phyloP scores from a whole-genome alignment of 2,113 vertebrate species.

The Benitochromis conjunctus region DNA sequence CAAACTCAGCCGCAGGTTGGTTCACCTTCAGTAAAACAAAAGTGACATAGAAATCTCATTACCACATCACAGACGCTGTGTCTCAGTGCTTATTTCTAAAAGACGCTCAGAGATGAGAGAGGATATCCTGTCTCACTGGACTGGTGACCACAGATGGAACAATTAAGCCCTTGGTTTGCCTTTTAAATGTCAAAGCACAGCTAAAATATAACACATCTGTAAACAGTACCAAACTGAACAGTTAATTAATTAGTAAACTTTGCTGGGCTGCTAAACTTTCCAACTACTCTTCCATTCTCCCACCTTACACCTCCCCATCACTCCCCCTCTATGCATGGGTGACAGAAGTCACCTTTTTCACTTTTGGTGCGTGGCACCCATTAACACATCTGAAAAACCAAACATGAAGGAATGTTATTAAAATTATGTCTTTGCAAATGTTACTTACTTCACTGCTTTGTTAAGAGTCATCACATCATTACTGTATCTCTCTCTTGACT shows the following conservation, averaged over 20 bases:
- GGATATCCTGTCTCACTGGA: constrained; percentile 66
- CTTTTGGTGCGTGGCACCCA: not conserved
- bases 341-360: not conserved
- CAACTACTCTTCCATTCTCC: constrained; percentile 30
- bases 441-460: not conserved
- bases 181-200: constrained; percentile 49
- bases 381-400: not conserved
- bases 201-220: not conserved
- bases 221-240: not conserved
- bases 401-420: not conserved
- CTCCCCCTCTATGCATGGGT: not conserved
- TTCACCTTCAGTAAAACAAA: constrained; percentile 28
- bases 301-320: constrained; percentile 10
- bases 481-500: not conserved
- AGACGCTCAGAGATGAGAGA: not conserved
- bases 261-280: constrained; percentile 13
- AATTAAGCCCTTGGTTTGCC: not conserved
- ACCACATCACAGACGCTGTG: constrained; percentile 8
- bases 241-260: not conserved
- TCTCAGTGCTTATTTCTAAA: not conserved
- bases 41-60: not conserved
- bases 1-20: not conserved
- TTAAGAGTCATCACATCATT: not conserved
- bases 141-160: constrained; percentile 57
- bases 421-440: not conserved